These are phyloP conservation scores for Muschampia plurimacula DNA, from an alignment of 2,888 invertebrate genomes.

Conservation along the genomic window DNA sequence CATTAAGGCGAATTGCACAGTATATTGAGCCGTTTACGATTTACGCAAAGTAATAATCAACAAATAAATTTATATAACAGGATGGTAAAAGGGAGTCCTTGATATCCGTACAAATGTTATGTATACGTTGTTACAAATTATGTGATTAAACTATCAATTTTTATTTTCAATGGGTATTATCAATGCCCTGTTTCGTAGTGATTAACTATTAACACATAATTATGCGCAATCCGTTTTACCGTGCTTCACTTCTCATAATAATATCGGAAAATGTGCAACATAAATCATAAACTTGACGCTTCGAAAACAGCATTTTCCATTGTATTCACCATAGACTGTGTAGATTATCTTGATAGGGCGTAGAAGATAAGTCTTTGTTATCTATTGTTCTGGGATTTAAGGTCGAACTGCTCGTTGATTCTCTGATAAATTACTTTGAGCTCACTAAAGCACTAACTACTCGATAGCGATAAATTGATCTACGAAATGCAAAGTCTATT, in stretches of 20 bases:
- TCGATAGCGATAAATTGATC: background rate
- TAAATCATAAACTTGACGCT: background rate
- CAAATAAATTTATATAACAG: too few relatives aligned
- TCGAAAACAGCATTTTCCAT: background rate
- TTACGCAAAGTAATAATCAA: too few relatives aligned
- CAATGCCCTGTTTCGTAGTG: background rate
- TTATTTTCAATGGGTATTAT: background rate
- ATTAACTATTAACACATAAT: background rate
- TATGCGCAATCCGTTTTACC: background rate
- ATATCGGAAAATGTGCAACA: background rate
- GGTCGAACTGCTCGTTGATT: background rate
- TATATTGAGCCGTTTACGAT: too few relatives aligned
- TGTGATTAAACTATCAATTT: background rate
- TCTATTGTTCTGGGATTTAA: background rate
- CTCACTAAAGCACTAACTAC: background rate
- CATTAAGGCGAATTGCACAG: too few relatives aligned
- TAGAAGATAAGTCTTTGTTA: background rate
- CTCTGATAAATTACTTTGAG: too few relatives aligned
- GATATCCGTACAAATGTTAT: too few relatives aligned
- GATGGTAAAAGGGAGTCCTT: too few relatives aligned
- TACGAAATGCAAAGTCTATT: background rate
- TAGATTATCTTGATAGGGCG: background rate
- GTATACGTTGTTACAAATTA: background rate
- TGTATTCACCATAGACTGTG: background rate
- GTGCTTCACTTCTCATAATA: background rate